Base-by-base conservation (phyloP, 1,140 invertebrate species). In the Oscheius sp. region DNA sequence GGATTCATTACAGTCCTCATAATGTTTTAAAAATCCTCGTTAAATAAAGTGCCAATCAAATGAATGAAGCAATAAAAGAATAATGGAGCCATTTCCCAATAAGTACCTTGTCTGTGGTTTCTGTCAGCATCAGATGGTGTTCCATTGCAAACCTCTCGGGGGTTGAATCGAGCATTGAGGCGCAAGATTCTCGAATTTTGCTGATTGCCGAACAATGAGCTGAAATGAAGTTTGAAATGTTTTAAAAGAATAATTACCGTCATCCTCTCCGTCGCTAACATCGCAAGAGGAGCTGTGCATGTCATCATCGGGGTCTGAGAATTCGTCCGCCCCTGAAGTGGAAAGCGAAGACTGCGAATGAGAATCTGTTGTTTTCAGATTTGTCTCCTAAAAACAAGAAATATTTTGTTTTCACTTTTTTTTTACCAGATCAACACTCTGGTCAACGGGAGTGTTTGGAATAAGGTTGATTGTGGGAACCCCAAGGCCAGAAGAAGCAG, bases 91-190 rank as follows among this genome's bases (percentile, higher is more conserved):
- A 45, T 45, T 45, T 15, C 15, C 18, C 15, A 15, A 45, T 15
- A 13, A 59, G 13, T 59, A 31, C 55, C 55, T 63, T 64, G 4
- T 36, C 58, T 46, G 63, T 71, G 7, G 62, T 71, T 20, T 71
- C 69, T 2, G 69, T 91, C 83, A 94, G 93, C 23, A 90, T 90
- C 38, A 94, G 85, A 86, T 94, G 94, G 80, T 94, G 91, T 80
- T 91, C 91, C 36, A 91, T 86, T 1, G 91, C 91, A 35, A 92
- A 80, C 28, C 91, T 88, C 82, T 92, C 91, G 0, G 91, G 91
- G 2, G 90, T 91, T 31, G 90, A 89, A 46, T 78, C 72, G 87
- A 91, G 66, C 55, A 81, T 73, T 1, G 75, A 38, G 7, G 69
- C 58, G 23, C 61, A 63, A 0, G 69, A 71, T 23, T 71, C 69